These are phyloP conservation scores for Aurelia sp. DNA, from an alignment of 30 jellyfish, hydroid and myxozoan species.

Conservation along the genomic window DNA sequence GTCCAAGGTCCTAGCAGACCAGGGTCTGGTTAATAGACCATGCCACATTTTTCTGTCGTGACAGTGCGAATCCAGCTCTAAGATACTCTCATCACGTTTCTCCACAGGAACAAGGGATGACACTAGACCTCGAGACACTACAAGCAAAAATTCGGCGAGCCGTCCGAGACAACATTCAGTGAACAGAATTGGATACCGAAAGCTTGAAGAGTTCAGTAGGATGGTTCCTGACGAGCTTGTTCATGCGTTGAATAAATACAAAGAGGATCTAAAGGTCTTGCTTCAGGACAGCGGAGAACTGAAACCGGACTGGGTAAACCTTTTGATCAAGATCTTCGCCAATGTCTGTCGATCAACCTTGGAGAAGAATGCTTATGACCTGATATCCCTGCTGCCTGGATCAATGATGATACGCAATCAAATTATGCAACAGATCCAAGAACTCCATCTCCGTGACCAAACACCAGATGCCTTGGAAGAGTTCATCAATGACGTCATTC, in stretches of 20 bases:
- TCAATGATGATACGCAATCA: neutral
- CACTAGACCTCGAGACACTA: too few species aligned
- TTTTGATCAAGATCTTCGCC: constrained; percentile 22
- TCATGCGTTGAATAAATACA: neutral
- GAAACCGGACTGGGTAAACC: constrained; percentile 36
- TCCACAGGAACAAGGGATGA: too few species aligned
- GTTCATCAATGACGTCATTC: neutral
- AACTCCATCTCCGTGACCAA: neutral
- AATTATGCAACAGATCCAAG: neutral
- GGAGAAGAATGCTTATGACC: neutral
- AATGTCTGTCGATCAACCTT: neutral
- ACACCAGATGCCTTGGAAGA: neutral
- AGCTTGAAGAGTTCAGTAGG: constrained; percentile 2
- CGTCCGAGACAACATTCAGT: too few species aligned
- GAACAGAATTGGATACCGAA: constrained; percentile 10
- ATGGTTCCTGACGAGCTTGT: constrained; percentile 20
- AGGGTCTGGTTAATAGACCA: too few species aligned
- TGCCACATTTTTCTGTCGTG: too few species aligned
- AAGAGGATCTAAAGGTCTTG: neutral
- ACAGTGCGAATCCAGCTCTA: too few species aligned
- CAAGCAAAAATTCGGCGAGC: too few species aligned
- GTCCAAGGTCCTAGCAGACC: too few species aligned
- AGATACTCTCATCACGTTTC: too few species aligned
- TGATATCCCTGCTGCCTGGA: constrained; percentile 13
- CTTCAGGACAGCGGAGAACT: neutral